Base-by-base conservation (phyloP, 2,113 vertebrate genomes). In the Sylvia atricapilla region DNA sequence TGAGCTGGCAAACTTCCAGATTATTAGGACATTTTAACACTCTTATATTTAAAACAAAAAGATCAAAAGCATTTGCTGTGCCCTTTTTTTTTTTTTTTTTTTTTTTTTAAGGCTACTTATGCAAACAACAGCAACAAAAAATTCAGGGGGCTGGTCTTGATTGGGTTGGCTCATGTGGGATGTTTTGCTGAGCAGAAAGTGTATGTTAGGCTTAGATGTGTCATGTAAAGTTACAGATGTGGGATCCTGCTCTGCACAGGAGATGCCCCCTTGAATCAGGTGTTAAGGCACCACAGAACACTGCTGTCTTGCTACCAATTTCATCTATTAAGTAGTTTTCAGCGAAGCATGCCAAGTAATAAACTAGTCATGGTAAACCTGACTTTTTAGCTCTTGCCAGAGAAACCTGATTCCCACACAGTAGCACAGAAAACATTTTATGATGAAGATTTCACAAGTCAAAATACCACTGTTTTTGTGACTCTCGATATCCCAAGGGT, bases 381-480 rank as follows among this genome's bases (percentile, higher is more conserved):
- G 41, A 60, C 68, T 87, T 80, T 89, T 89, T 59, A 87, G 72
- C 23, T 85, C 83, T 95, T 87, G 76, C 56, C 89, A 94, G 93
- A 93, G 90, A 96, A 95, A 90, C 43, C 79, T 93, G 78, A 91
- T 91, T 84, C 78, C 89, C 94, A 87, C 10, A 76, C 58, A 92
- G 87, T 66, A 96, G 64, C 84, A 93, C 53, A 77, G 70, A 94
- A 95, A 97, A 63, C 60, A 81, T 91, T 96, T 93, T 79, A 86
- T 1, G 33, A 95, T 50, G 90, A 95, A 91, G 92, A 93, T 76
- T 96, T 94, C 70, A 31, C 84, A 97, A 95, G 87, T 83, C 89
- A 92, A 93, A 97, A 97, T 92, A 87, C 63, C 49, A 82, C 60
- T 87, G 92, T 33, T 95, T 98, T 96, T 87, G 76, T 96, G 92